Base-by-base conservation (phyloP, 1,140 invertebrate genomes). In the Sycobia sp. region DNA sequence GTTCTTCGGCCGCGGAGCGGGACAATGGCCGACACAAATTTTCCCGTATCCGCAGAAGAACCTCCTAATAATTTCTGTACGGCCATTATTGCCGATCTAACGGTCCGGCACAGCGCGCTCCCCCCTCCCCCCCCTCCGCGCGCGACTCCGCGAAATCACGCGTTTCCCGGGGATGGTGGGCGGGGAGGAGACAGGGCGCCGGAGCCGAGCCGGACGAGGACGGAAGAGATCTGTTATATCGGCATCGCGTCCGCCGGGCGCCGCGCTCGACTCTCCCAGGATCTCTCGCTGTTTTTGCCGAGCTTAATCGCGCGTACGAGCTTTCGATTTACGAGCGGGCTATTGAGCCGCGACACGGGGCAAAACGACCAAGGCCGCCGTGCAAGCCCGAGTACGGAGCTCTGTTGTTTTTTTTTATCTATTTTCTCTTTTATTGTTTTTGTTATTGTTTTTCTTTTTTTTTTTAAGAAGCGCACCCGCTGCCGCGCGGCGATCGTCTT, bases 61-160 rank as follows among this genome's bases (percentile, higher is more conserved):
- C 44, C 53, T 63, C 43, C 43, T 63, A 56, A 63, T 63, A 63
- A 63, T 63, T 63, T n/a, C n/a, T 50, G 53, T 56, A 49, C 41
- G 61, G 43, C 61, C 41, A 63, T 63, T 63, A 63, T 63, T 63
- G 25, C 20, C 39, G 54, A 57, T 64, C 43, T 64, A 64, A 57
- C 51, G 51, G 41, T 7, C 51, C 20, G 14, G 16, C 9, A 25
- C 0, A 14, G n/a, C n/a, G n/a, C n/a, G n/a, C n/a, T n/a, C n/a
- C n/a, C n/a, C n/a, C n/a, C n/a, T n/a, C n/a, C n/a, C n/a, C n/a
- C n/a, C n/a, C n/a, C n/a, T n/a, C n/a, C n/a, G 11, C 20, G 25
- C 22, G 50, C 22, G 49, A 55, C 50, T 63, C 44, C 53, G 39
- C 41, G 44, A 50, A 63, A 63, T 63, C 56, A 25, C 41, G 51